Conservation (phyloP, 2,888 invertebrate genomes). For the Eucera pruinosa region DNA sequence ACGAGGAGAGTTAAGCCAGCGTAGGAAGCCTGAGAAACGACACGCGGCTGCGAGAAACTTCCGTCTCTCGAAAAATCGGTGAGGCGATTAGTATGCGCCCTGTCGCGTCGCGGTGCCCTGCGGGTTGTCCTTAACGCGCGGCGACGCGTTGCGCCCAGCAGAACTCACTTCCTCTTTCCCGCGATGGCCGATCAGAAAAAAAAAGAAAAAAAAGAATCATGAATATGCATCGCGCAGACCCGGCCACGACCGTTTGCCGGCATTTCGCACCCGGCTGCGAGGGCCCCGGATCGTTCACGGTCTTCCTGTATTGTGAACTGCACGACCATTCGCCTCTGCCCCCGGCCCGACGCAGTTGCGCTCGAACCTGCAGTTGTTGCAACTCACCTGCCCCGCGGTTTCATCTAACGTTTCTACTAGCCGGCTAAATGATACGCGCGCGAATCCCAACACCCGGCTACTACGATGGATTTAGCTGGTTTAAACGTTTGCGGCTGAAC, state of each 20-base stretch:
- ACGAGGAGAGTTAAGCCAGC: neutral
- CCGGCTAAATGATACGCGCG: neutral
- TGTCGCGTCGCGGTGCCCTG: conserved; percentile 76
- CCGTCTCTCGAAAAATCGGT: conserved; percentile 64
- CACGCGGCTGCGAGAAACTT: conserved; percentile 56
- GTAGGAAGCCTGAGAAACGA: conserved; percentile 14
- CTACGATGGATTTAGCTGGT: no score
- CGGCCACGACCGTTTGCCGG: conserved; percentile 69
- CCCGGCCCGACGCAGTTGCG: conserved; percentile 27
- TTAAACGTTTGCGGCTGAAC: no score
- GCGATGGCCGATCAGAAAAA: conserved; percentile 81
- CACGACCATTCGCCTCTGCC: conserved; percentile 31
- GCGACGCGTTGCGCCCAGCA: conserved; percentile 74
- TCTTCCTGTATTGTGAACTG: conserved; percentile 54
- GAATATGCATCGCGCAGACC: conserved; percentile 80
- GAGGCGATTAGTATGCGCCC: conserved; percentile 80
- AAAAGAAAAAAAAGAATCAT: conserved; percentile 69
- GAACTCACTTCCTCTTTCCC: conserved; percentile 82
- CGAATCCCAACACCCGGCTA: no score
- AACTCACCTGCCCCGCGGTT: conserved; percentile 48
- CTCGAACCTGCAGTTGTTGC: conserved; percentile 40
- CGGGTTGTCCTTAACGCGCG: conserved; percentile 76
- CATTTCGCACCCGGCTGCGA: conserved; percentile 70
- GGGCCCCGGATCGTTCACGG: conserved; percentile 59
- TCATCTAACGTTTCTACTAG: conserved; percentile 40